Evolutionary conservation across 2,113 vertebrate species (phyloP).

Genomic region (Sebastes schlegelii): DNA sequence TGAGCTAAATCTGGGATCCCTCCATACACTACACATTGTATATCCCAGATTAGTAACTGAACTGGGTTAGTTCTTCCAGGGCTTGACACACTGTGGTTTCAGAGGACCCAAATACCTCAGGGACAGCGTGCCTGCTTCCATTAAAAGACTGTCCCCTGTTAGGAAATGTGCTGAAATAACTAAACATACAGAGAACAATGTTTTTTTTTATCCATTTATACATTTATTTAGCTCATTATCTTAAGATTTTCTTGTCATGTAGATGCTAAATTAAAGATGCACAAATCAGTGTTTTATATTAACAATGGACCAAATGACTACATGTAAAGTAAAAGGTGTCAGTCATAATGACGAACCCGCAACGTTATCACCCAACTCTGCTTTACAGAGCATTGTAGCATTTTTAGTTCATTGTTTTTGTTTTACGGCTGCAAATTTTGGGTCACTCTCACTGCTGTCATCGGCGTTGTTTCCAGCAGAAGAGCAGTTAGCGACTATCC

Average conservation of each 20-base stretch:
- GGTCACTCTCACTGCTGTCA: neutral
- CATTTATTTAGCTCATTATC: too few species aligned
- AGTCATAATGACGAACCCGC: neutral
- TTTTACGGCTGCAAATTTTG: neutral
- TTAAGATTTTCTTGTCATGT: neutral
- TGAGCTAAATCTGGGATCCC: constrained; percentile 63
- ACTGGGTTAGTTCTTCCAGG: constrained; percentile 80
- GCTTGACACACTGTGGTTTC: constrained; percentile 57
- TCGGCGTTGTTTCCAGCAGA: neutral
- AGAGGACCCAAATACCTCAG: constrained; percentile 50
- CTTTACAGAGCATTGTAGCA: neutral
- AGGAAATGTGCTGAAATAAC: constrained; percentile 47
- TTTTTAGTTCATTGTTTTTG: neutral
- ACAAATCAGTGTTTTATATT: neutral
- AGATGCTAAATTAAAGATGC: neutral
- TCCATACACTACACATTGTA: constrained; percentile 36
- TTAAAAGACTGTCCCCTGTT: constrained; percentile 44
- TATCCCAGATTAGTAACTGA: constrained; percentile 78
- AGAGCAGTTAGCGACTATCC: too few species aligned
- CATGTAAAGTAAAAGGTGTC: neutral
- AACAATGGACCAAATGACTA: neutral
- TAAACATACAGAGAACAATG: constrained; percentile 18
- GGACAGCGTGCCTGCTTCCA: constrained; percentile 57
- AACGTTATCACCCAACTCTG: neutral
- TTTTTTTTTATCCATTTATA: neutral